Base-by-base conservation (phyloP, 2,797 vertebrate genomes). In the Carcharodon carcharias region DNA sequence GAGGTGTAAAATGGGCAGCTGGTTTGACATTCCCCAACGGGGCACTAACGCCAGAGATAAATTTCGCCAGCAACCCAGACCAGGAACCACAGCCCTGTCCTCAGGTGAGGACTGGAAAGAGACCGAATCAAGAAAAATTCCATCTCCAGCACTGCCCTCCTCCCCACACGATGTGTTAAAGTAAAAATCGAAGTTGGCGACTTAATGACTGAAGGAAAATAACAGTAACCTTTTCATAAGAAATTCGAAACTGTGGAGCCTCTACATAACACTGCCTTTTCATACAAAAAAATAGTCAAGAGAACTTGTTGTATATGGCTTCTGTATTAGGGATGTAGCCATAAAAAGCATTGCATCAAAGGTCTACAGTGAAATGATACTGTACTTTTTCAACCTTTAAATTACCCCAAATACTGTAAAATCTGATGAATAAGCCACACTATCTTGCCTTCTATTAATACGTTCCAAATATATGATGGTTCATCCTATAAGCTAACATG, bases 201-300 rank as follows among this genome's bases (percentile, higher is more conserved):
- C 69, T 95, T 56, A 71, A 95, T 95, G 67, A 73, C 94, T 73
- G 69, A 95, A 73, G 45, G 6, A n/a, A 77, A 95, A 95, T 54
- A 71, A 95, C 94, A 95, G 94, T 95, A 77, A 73, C 67, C 94
- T 95, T 95, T 95, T 95, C 94, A 95, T 95, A 95, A 95, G 94
- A 54, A 95, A 95, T 21, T 65, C 21, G 63, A 65, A 65, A 69
- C 40, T 54, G 40, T 95, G 65, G 94, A 95, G 69, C 69, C 94
- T 95, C 28, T 56, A 56, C 40, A 73, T 71, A 95, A 95, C 94
- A 71, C 94, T 95, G 94, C 69, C 94, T 71, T 95, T 95, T 95
- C 69, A 95, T 95, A 50, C 69, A 73, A 95, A 73, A 73, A 65
- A 95, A 77, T 31, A 8, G 91, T 93, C 35, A 40, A 93, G 61